Conservation (phyloP, 2,797 vertebrate genomes). For the Helicolenus hilgendorfi region DNA sequence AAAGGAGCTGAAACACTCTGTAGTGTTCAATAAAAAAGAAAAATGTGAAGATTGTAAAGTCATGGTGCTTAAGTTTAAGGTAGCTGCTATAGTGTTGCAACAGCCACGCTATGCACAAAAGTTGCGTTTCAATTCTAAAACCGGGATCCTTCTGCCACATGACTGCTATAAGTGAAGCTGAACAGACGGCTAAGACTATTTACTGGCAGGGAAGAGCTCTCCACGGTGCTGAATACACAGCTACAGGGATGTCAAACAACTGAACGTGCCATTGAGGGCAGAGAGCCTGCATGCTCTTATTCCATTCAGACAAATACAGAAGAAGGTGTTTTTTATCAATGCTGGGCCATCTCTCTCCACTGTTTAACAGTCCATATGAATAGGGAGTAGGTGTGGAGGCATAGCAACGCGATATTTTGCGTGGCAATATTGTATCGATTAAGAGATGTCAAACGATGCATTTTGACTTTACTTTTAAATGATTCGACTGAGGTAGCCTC, state of each 20-base stretch:
- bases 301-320: neutral
- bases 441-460: too few relatives aligned
- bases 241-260: neutral
- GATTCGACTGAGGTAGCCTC: too few relatives aligned
- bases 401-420: too few relatives aligned
- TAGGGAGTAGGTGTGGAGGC: neutral
- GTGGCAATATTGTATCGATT: too few relatives aligned
- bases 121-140: neutral
- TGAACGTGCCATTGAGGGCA: neutral
- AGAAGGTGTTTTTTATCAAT: neutral
- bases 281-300: neutral
- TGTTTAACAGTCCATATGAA: neutral
- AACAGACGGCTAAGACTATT: neutral
- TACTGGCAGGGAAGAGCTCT: conserved; percentile 11
- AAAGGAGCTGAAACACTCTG: neutral
- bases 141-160: neutral
- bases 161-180: neutral
- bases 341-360: neutral
- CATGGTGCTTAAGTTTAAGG: neutral
- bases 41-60: neutral
- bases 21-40: neutral
- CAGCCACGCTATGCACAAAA: neutral
- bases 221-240: conserved; percentile 29
- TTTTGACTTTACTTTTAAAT: too few relatives aligned
- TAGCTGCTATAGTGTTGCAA: neutral